phyloP scores from a whole-genome alignment of 2,888 invertebrate genomes.

The Morpho helenor region DNA sequence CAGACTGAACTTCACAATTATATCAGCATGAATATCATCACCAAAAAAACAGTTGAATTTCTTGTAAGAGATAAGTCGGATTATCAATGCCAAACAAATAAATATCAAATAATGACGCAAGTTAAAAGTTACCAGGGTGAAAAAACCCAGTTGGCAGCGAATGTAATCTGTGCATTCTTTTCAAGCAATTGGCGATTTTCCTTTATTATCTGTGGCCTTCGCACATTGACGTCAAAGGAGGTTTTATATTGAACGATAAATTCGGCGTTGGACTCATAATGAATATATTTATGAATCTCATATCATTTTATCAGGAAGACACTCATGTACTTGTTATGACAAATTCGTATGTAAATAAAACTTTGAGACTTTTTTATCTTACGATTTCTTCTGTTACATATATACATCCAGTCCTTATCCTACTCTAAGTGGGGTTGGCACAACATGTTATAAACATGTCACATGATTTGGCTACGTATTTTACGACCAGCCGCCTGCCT shows the following conservation, averaged over 20 bases:
- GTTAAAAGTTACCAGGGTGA: slow-evolving; percentile 19
- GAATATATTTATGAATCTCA: background rate
- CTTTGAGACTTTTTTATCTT: too few species aligned
- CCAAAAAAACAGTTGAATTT: too few species aligned
- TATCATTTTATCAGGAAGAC: background rate
- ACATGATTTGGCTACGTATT: too few species aligned
- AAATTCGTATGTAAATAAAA: too few species aligned
- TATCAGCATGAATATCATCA: too few species aligned
- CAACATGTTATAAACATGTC: too few species aligned
- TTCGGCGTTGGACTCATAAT: background rate
- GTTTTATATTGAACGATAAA: slow-evolving; percentile 23
- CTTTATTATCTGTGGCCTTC: slow-evolving; percentile 33
- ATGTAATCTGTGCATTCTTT: slow-evolving; percentile 22
- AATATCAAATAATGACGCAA: slow-evolving; percentile 1
- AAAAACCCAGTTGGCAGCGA: slow-evolving; percentile 20
- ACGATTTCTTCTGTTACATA: too few species aligned
- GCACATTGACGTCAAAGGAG: slow-evolving; percentile 30
- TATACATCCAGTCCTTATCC: too few species aligned
- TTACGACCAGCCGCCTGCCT: too few species aligned
- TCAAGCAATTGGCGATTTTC: slow-evolving; percentile 14
- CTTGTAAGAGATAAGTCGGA: background rate
- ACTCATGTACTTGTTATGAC: too few species aligned
- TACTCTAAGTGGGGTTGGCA: too few species aligned
- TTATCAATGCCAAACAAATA: slow-evolving; percentile 12
- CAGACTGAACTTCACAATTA: too few species aligned